Percentiles rank a stretch among this genome's conserved stretches.
Evolutionary conservation across 2,797 vertebrate species (phyloP).

Genomic region (Remorina albescens): DNA sequence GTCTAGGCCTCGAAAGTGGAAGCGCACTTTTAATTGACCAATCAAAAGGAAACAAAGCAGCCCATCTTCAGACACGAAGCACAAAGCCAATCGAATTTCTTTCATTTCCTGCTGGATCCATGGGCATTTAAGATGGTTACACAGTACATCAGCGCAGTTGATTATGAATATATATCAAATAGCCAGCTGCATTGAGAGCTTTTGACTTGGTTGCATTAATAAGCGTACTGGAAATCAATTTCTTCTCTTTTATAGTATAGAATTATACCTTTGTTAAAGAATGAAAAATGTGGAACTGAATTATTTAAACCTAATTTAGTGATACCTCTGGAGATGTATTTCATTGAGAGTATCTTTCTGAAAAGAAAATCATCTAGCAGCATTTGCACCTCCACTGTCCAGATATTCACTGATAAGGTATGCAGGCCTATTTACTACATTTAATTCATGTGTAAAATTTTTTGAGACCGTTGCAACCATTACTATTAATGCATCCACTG

Average conservation of each 20-base stretch:
- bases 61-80: constrained; percentile 68
- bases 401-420: not conserved
- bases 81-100: constrained; percentile 76
- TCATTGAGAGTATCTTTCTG: constrained; percentile 30
- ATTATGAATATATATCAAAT: constrained; percentile 79
- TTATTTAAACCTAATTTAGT: constrained; percentile 64
- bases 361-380: constrained; percentile 10
- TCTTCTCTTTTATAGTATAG: constrained; percentile 32
- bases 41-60: constrained; percentile 78
- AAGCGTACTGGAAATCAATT: constrained; percentile 59
- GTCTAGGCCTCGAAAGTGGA: constrained; percentile 69
- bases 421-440: not conserved
- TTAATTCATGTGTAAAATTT: not conserved
- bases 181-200: constrained; percentile 70
- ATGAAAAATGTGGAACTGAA: constrained; percentile 49
- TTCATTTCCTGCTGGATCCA: constrained; percentile 79
- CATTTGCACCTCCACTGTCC: not conserved
- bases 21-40: constrained; percentile 81
- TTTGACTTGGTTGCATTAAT: constrained; percentile 73
- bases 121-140: constrained; percentile 59
- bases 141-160: constrained; percentile 76
- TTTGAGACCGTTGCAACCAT: not conserved
- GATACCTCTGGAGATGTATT: constrained; percentile 28
- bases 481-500: not conserved
- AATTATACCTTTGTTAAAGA: constrained; percentile 52